These are phyloP conservation scores for Rhamphomyia laevipes DNA, from an alignment of 2,888 invertebrate genomes.

Conservation along the genomic window DNA sequence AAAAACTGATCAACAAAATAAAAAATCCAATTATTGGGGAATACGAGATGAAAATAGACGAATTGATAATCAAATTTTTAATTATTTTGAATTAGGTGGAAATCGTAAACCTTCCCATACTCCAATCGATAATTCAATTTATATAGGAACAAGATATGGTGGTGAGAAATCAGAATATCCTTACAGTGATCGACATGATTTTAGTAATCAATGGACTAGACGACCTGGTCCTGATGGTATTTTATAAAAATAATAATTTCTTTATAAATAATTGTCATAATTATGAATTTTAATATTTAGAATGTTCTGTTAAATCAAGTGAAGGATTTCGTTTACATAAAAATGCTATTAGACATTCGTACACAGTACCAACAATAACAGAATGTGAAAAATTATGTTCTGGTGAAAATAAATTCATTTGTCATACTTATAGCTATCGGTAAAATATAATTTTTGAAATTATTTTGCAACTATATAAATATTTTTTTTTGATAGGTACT, in stretches of 20 bases:
- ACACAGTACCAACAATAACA: constrained; percentile 53
- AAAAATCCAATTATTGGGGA: constrained; percentile 44
- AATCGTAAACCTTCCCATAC: constrained; percentile 31
- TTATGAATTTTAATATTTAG: constrained; percentile 29
- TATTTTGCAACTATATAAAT: background rate
- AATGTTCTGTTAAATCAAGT: constrained; percentile 62
- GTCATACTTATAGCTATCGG: constrained; percentile 68
- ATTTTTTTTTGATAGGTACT: constrained; percentile 18
- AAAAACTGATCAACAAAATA: background rate
- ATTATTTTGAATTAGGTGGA: constrained; percentile 37
- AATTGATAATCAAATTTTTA: constrained; percentile 32
- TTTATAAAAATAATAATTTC: background rate
- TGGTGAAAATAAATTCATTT: constrained; percentile 55
- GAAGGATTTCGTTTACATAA: constrained; percentile 64
- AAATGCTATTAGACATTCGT: constrained; percentile 52
- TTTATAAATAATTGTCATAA: too few relatives aligned
- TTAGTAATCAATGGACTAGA: constrained; percentile 34
- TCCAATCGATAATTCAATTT: constrained; percentile 36
- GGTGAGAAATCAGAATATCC: constrained; percentile 18
- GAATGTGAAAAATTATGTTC: constrained; percentile 68
- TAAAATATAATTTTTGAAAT: constrained; percentile 8
- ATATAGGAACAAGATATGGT: constrained; percentile 37
- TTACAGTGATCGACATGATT: constrained; percentile 27
- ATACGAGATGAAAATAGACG: constrained; percentile 34
- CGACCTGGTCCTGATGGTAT: constrained; percentile 37